These are phyloP conservation scores for Cantharis nigra DNA, from an alignment of 2,888 invertebrate species.

Conservation along the genomic window DNA sequence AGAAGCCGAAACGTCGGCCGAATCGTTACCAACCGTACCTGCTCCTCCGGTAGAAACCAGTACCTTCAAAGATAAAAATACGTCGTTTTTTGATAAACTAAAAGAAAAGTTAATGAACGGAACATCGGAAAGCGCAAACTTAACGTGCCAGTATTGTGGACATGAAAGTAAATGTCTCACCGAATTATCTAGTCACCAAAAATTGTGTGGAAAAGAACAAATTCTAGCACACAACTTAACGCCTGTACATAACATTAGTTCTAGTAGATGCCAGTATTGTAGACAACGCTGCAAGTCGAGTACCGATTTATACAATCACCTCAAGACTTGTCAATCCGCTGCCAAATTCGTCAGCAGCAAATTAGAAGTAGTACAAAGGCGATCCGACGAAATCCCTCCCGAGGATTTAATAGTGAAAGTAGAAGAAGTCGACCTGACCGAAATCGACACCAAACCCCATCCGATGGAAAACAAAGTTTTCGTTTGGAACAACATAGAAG, in stretches of 20 bases:
- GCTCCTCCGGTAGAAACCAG: conserved; percentile 15
- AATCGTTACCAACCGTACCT: conserved; percentile 46
- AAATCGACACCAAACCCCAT: conserved; percentile 60
- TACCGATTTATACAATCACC: conserved; percentile 74
- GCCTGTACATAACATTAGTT: conserved; percentile 61
- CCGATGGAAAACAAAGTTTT: conserved; percentile 83
- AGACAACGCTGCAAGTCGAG: conserved; percentile 86
- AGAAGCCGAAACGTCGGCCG: conserved; percentile 40
- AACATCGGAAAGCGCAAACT: conserved; percentile 67
- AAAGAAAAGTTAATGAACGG: conserved; percentile 74
- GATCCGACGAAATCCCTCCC: background rate
- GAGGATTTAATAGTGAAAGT: conserved; percentile 23
- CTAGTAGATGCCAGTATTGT: conserved; percentile 84
- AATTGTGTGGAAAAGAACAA: conserved; percentile 63
- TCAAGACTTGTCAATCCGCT: conserved; percentile 71
- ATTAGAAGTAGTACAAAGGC: conserved; percentile 50
- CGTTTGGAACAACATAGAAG: conserved; percentile 76
- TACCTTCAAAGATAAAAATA: conserved; percentile 66
- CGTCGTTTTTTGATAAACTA: conserved; percentile 81
- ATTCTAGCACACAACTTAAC: conserved; percentile 37
- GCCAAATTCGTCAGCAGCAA: conserved; percentile 43
- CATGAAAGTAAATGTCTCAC: conserved; percentile 81
- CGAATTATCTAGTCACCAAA: conserved; percentile 79
- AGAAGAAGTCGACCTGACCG: conserved; percentile 38
- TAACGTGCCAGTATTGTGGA: conserved; percentile 72